These are phyloP conservation scores for Rhynchotus rufescens DNA, from an alignment of 2,797 vertebrate species.

Conservation along the genomic window DNA sequence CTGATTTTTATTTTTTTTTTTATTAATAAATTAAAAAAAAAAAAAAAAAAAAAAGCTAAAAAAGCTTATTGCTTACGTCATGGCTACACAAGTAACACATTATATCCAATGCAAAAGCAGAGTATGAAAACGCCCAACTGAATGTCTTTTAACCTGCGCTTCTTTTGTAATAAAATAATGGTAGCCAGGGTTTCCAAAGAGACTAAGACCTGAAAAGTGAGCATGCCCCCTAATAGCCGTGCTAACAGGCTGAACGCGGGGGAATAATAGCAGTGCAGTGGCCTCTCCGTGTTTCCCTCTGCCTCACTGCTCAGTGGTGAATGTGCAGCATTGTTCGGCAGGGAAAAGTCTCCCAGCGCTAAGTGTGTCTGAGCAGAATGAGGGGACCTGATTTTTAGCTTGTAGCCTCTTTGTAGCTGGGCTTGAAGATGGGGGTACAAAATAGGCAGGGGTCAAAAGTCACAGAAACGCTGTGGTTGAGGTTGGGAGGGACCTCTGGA, in stretches of 20 bases:
- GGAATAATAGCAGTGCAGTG: slow-evolving; percentile 37
- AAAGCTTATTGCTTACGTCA: not conserved
- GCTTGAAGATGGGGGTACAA: not conserved
- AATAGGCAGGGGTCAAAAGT: not conserved
- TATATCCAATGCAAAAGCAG: not conserved
- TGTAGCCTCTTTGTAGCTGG: not conserved
- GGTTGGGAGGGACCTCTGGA: too few relatives aligned
- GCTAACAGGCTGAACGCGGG: not conserved
- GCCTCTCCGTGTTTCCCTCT: not conserved
- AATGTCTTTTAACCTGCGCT: slow-evolving; percentile 54
- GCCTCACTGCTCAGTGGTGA: slow-evolving; percentile 19
- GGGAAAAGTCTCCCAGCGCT: slow-evolving; percentile 2
- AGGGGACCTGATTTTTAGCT: slow-evolving; percentile 18
- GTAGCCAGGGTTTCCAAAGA: slow-evolving; percentile 57
- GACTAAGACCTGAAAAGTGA: slow-evolving; percentile 59
- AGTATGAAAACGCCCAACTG: not conserved
- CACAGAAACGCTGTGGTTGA: too few relatives aligned
- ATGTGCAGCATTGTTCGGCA: slow-evolving; percentile 55
- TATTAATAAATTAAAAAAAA: too few relatives aligned
- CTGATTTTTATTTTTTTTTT: too few relatives aligned
- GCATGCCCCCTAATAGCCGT: slow-evolving; percentile 52
- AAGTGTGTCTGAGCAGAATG: slow-evolving; percentile 10
- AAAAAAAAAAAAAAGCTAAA: not conserved
- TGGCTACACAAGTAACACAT: not conserved
- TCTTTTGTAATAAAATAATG: slow-evolving; percentile 58